A percentile compares a stretch with the other conserved stretches of the same genome.
Conservation (phyloP, 2,888 invertebrate genomes). For the Drosophila ustulata region DNA sequence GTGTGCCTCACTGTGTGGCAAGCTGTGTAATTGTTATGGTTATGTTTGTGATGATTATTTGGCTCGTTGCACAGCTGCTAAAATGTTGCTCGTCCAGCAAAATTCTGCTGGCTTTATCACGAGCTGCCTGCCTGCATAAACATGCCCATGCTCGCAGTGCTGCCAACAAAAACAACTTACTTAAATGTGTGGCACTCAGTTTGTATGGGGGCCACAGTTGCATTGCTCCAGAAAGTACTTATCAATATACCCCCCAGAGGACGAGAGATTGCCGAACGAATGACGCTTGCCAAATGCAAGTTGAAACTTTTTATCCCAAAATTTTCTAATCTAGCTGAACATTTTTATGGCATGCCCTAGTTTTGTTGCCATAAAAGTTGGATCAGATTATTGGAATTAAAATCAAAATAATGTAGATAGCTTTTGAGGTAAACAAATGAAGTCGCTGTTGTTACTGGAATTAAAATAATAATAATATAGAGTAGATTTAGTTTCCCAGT, state of each 20-base stretch:
- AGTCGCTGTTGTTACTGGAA: too few relatives aligned
- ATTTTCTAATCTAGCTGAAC: constrained; percentile 10
- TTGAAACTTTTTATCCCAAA: not conserved
- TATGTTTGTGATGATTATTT: constrained; percentile 82
- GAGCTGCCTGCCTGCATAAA: constrained; percentile 39
- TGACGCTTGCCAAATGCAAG: constrained; percentile 4
- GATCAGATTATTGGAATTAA: not conserved
- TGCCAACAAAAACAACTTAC: constrained; percentile 24
- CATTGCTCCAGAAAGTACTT: constrained; percentile 11
- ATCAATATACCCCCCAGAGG: not conserved
- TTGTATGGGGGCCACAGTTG: constrained; percentile 12
- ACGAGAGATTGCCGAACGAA: constrained; percentile 1
- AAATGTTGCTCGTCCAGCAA: constrained; percentile 40
- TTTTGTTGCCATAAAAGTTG: not conserved
- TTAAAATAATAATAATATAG: not conserved
- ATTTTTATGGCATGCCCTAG: not conserved
- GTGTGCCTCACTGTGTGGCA: constrained; percentile 42
- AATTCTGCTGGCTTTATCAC: constrained; percentile 48
- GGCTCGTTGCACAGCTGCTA: constrained; percentile 80
- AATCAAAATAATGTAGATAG: not conserved
- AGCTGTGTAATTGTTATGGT: constrained; percentile 82
- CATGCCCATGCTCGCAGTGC: constrained; percentile 15
- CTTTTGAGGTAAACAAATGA: too few relatives aligned
- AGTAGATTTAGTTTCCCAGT: too few relatives aligned
- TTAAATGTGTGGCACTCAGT: constrained; percentile 6